Evolutionary conservation across 2,113 vertebrate species (phyloP), one percentile per base, ranked within the genome.

Genomic region (Rhinopomastus cyanomelas): DNA sequence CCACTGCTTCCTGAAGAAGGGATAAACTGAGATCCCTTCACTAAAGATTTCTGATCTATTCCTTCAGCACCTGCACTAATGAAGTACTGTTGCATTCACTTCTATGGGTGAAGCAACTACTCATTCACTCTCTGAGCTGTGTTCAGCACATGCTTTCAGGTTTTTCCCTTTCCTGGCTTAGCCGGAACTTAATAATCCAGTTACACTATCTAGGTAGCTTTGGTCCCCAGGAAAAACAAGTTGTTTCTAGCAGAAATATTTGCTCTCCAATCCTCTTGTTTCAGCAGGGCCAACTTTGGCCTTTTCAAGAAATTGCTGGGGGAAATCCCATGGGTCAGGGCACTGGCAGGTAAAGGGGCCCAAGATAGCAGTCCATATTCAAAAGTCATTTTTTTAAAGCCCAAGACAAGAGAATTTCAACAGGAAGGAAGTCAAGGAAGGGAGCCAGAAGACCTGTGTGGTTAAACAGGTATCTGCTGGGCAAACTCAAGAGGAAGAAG

Each of bases 1-100:
- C 53, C 79, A 2, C 83, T 88, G 65, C 77, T 90, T 81, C 66
- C 62, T 72, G 66, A 65, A 84, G 55, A 55, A 83, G 51, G 62
- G 55, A 51, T 75, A 57, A 90, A 51, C 59, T 29, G 48, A 95
- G 73, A 76, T 87, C 83, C 83, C 92, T 95, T 84, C 55, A 36
- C 68, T 68, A 61, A 83, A 8, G 57, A 60, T 59, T 85, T 72
- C 76, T 77, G 68, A 91, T 81, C 90, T 73, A 65, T 61, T 86
- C 88, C 87, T 88, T 86, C 76, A 88, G 12, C 83, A 53, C 26
- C 76, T 59, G 32, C 0, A 0, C 21, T 60, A 30, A 67, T 25
- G 61, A 86, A 64, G 62, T 23, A 6, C 81, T n/a, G 27, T 42
- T 79, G 22, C 8, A 2, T 59, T 76, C 71, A 57, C 51, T 51